phyloP scores from a whole-genome alignment of 2,888 invertebrate species.

The Clistopyga incitator region DNA sequence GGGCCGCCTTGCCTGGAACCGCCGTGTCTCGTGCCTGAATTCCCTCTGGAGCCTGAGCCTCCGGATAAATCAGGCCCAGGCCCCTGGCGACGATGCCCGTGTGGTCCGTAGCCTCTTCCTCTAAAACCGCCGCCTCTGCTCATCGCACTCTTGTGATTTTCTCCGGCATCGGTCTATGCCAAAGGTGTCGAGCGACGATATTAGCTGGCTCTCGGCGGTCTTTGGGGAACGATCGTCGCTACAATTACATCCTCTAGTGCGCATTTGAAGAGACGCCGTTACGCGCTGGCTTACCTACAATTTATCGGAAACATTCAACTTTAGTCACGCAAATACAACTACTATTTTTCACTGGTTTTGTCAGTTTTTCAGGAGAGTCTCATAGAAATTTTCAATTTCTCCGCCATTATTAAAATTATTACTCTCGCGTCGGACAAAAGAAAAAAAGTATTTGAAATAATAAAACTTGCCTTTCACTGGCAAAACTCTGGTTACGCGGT shows the following conservation, averaged over 20 bases:
- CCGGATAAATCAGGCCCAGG: slow-evolving; percentile 50
- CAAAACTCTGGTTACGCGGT: too few relatives aligned
- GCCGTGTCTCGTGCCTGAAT: not conserved
- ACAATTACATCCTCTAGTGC: not conserved
- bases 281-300: not conserved
- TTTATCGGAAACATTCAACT: not conserved
- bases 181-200: not conserved
- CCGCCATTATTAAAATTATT: too few relatives aligned
- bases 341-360: not conserved
- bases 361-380: too few relatives aligned
- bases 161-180: slow-evolving; percentile 37
- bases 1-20: not conserved
- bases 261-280: slow-evolving; percentile 9
- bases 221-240: not conserved
- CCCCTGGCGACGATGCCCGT: slow-evolving; percentile 70
- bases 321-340: not conserved
- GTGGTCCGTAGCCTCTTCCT: slow-evolving; percentile 78
- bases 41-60: slow-evolving; percentile 2
- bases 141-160: slow-evolving; percentile 73
- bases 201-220: too few relatives aligned
- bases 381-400: too few relatives aligned
- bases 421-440: too few relatives aligned
- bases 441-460: too few relatives aligned
- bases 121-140: slow-evolving; percentile 76
- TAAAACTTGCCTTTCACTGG: too few relatives aligned